phyloP scores from a whole-genome alignment of 2,797 vertebrate genomes.

The Champsocephalus esox region DNA sequence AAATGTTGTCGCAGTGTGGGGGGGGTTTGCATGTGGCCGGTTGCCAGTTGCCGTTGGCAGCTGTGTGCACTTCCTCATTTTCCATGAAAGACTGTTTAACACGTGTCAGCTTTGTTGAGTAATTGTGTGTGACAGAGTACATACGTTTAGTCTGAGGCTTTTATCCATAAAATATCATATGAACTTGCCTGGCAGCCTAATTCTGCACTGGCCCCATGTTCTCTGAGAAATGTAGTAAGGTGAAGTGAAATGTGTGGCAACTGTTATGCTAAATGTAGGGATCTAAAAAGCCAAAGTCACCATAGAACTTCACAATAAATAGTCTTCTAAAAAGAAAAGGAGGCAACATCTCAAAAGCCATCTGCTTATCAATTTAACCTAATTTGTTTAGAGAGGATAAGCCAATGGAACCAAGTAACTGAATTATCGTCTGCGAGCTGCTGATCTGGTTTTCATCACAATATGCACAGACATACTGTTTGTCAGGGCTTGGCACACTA shows the following conservation, averaged over 20 bases:
- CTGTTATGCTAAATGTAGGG: neutral
- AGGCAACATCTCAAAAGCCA: neutral
- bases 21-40: neutral
- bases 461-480: neutral
- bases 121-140: neutral
- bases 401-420: constrained; percentile 11
- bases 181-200: neutral
- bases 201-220: neutral
- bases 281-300: neutral
- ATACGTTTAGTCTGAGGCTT: neutral
- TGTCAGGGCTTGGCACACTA: neutral
- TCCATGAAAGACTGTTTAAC: constrained; percentile 8
- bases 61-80: constrained; percentile 45
- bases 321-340: neutral
- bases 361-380: neutral
- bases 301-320: neutral
- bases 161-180: neutral
- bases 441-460: constrained; percentile 39
- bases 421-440: constrained; percentile 19
- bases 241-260: neutral
- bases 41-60: constrained; percentile 41
- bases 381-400: constrained; percentile 23
- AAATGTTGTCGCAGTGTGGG: neutral
- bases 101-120: neutral
- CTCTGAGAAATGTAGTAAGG: neutral